Conservation (phyloP, 2,113 vertebrate species). For the Xiphorhynchus elegans region DNA sequence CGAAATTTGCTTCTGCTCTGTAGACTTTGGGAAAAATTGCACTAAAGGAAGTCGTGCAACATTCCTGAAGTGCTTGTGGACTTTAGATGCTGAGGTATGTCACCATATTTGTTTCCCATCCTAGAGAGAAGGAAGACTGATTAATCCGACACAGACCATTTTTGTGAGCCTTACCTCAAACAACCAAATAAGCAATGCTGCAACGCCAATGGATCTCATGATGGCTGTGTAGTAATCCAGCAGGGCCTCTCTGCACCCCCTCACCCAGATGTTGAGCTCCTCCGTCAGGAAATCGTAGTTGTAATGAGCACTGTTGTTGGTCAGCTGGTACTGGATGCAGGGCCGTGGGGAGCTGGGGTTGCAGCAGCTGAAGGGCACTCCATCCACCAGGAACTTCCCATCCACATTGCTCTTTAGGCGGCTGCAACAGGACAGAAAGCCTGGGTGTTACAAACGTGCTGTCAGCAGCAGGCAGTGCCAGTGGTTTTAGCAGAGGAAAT, state of each 20-base stretch:
- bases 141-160: background rate
- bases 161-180: slow-evolving; percentile 81
- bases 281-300: slow-evolving; percentile 84
- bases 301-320: slow-evolving; percentile 87
- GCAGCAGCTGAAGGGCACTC: slow-evolving; percentile 90
- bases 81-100: background rate
- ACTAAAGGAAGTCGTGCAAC: background rate
- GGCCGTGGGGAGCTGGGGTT: slow-evolving; percentile 84
- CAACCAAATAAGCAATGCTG: slow-evolving; percentile 83
- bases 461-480: background rate
- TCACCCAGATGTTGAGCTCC: slow-evolving; percentile 85
- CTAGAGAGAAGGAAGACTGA: background rate
- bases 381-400: slow-evolving; percentile 83
- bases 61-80: background rate
- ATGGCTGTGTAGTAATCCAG: slow-evolving; percentile 83
- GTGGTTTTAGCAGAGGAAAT: background rate
- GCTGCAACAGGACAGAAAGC: slow-evolving; percentile 56
- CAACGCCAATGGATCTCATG: slow-evolving; percentile 83
- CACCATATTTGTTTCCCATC: accelerated
- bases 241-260: slow-evolving; percentile 83
- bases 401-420: slow-evolving; percentile 84
- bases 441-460: background rate
- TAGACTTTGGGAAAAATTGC: background rate
- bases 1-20: background rate
- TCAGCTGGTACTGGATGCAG: slow-evolving; percentile 87